Percentiles rank a stretch among this genome's conserved stretches.
Conservation (phyloP, 2,797 vertebrate genomes). For the Pangasius macronema region DNA sequence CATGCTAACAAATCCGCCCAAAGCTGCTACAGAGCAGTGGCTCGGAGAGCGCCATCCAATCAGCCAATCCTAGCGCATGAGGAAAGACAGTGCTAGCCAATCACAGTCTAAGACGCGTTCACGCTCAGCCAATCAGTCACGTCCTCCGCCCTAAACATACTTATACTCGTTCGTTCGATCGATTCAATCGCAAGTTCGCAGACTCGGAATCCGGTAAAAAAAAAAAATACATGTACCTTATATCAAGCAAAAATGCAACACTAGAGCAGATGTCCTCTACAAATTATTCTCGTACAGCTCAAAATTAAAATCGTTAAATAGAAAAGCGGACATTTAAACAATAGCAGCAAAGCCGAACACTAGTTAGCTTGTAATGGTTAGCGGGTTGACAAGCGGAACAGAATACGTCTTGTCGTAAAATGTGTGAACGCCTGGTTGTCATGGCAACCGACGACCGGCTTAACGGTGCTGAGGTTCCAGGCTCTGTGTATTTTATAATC, state of each 20-base stretch:
- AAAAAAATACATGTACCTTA: not conserved
- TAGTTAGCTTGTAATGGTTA: not conserved
- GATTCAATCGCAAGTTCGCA: too few relatives aligned
- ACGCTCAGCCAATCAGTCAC: not conserved
- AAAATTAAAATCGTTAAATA: too few relatives aligned
- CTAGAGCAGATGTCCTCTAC: not conserved
- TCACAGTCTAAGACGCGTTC: not conserved
- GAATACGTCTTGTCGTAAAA: constrained; percentile 70
- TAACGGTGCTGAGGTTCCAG: constrained; percentile 60
- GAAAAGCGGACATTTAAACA: not conserved
- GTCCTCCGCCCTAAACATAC: too few relatives aligned
- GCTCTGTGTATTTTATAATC: not conserved
- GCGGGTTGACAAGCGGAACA: not conserved
- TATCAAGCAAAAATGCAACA: not conserved
- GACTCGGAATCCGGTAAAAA: too few relatives aligned
- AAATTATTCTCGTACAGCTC: not conserved
- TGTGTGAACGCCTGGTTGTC: constrained; percentile 56
- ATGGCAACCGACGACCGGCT: constrained; percentile 52
- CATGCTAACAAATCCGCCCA: constrained; percentile 21
- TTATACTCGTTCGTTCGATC: too few relatives aligned
- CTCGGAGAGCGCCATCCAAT: not conserved
- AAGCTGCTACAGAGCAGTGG: not conserved
- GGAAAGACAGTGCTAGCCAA: not conserved
- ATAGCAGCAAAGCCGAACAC: not conserved
- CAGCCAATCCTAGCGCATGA: not conserved